Conservation (phyloP, 2,888 invertebrate genomes). For the Eupithecia abbreviata region DNA sequence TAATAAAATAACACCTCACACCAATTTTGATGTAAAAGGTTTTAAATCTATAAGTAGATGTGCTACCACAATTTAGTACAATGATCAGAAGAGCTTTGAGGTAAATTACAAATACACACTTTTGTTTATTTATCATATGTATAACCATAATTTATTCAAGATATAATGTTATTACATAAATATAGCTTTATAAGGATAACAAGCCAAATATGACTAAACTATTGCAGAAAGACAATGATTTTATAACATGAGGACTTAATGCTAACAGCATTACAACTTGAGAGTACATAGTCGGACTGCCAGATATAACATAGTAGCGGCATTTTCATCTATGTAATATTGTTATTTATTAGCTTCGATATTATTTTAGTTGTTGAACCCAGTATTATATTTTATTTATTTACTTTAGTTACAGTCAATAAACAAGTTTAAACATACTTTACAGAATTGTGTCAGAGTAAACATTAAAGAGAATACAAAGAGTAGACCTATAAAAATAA, state of each 20-base stretch:
- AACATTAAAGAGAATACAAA: neutral
- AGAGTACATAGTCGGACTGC: constrained; percentile 13
- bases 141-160: constrained; percentile 4
- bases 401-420: neutral
- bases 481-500: constrained; percentile 2
- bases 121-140: neutral
- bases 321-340: constrained; percentile 7
- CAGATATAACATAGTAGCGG: neutral
- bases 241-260: constrained; percentile 17
- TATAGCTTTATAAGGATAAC: constrained; percentile 19
- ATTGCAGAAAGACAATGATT: constrained; percentile 19
- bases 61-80: constrained; percentile 31
- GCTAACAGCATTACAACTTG: constrained; percentile 19
- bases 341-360: neutral
- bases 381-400: neutral
- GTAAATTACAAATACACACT: constrained; percentile 25
- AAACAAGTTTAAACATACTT: neutral
- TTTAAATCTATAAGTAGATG: constrained; percentile 24
- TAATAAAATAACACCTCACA: constrained; percentile 10
- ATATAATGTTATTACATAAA: constrained; percentile 19
- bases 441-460: neutral
- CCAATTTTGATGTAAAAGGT: constrained; percentile 6
- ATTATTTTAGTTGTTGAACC: neutral
- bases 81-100: constrained; percentile 21
- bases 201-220: constrained; percentile 16